Percentiles rank a stretch among this genome's conserved stretches.
Conservation (phyloP, 2,113 vertebrate genomes). For the Phylloscopus trochilus region DNA sequence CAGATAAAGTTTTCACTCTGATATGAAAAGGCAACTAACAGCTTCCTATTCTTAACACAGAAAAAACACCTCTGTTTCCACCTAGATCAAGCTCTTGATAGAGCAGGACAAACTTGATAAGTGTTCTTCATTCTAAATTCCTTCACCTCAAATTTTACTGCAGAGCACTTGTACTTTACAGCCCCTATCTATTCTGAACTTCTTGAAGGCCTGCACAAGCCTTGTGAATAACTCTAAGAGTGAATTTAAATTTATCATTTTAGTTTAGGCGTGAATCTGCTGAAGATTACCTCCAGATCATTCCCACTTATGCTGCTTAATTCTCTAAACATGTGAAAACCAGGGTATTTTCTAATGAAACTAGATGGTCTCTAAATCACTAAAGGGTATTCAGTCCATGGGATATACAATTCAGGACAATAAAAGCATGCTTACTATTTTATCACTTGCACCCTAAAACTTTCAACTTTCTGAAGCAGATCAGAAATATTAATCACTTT, state of each 20-base stretch:
- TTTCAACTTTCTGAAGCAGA: not conserved
- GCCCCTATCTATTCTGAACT: not conserved
- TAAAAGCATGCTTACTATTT: not conserved
- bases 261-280: not conserved
- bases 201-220: not conserved
- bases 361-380: not conserved
- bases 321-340: not conserved
- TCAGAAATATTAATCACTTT: not conserved
- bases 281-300: not conserved
- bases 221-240: not conserved
- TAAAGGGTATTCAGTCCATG: not conserved
- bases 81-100: not conserved
- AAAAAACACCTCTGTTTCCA: not conserved
- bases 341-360: not conserved
- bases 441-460: not conserved
- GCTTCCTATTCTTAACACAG: not conserved
- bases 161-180: not conserved
- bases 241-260: not conserved
- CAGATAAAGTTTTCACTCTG: not conserved
- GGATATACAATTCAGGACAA: not conserved
- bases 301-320: not conserved
- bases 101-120: not conserved
- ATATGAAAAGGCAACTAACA: not conserved
- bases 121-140: not conserved
- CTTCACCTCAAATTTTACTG: not conserved